Evolutionary conservation across 2,113 vertebrate genomes (phyloP).

Genomic region (Charina bottae): DNA sequence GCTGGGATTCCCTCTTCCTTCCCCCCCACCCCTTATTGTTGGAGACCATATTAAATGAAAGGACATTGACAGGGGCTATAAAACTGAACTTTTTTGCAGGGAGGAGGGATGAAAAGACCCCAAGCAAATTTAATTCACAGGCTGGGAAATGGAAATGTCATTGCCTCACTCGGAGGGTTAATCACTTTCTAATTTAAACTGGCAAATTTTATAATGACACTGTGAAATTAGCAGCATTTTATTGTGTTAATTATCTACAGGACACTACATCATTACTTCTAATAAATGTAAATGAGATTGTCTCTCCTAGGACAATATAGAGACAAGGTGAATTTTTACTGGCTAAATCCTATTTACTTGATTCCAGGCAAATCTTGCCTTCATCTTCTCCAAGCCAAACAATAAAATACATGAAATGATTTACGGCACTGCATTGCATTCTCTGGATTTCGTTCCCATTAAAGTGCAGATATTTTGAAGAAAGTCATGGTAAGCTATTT

Average conservation of each 20-base stretch:
- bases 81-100: conserved; percentile 62
- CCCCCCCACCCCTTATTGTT: not conserved
- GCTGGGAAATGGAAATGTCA: conserved; percentile 82
- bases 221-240: conserved; percentile 91
- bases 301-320: conserved; percentile 78
- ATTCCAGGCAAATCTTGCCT: conserved; percentile 60
- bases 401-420: conserved; percentile 55
- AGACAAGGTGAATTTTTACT: conserved; percentile 84
- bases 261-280: conserved; percentile 84
- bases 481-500: conserved; percentile 64
- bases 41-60: conserved; percentile 12
- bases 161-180: conserved; percentile 81
- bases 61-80: conserved; percentile 38
- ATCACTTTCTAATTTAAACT: conserved; percentile 84
- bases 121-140: conserved; percentile 83
- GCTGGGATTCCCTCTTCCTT: not conserved
- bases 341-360: conserved; percentile 67
- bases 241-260: conserved; percentile 86
- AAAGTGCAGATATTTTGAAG: conserved; percentile 46
- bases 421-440: conserved; percentile 46
- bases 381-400: not conserved
- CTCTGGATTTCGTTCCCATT: conserved; percentile 59
- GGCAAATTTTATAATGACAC: conserved; percentile 85
- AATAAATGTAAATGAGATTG: conserved; percentile 83
- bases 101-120: conserved; percentile 64